Percentiles rank a stretch among this genome's conserved stretches.
Evolutionary conservation across 1,140 invertebrate genomes (phyloP).

Genomic region (Drosophila ogumai): DNA sequence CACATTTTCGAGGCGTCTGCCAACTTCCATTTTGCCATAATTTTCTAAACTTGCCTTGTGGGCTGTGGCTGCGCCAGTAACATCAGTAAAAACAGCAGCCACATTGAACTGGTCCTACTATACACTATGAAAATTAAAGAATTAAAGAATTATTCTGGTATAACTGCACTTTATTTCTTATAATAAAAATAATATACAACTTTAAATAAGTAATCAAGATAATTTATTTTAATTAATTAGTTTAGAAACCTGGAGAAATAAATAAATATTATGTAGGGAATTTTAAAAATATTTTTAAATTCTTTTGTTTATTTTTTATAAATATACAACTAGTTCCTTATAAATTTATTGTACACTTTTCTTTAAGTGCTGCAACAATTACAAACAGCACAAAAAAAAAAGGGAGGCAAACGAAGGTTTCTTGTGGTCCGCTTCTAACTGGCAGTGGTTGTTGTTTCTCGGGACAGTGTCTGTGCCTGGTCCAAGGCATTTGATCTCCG

Average conservation of each 20-base stretch:
- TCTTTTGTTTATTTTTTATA: too few relatives aligned
- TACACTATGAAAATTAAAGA: too few relatives aligned
- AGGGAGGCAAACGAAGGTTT: slow-evolving; percentile 41
- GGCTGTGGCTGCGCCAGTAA: slow-evolving; percentile 38
- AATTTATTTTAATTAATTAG: too few relatives aligned
- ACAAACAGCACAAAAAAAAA: slow-evolving; percentile 49
- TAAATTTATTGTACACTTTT: background rate
- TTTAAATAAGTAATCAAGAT: too few relatives aligned
- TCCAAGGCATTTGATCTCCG: slow-evolving; percentile 74
- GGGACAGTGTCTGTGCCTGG: slow-evolving; percentile 30
- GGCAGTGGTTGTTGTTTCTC: slow-evolving; percentile 23
- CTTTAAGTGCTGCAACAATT: slow-evolving; percentile 45
- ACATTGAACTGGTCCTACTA: background rate
- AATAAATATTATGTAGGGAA: too few relatives aligned
- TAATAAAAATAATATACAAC: too few relatives aligned
- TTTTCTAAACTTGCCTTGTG: slow-evolving; percentile 73
- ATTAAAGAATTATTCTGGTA: too few relatives aligned
- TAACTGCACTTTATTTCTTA: too few relatives aligned
- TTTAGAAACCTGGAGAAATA: too few relatives aligned
- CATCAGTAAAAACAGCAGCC: slow-evolving; percentile 27
- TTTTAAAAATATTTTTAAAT: too few relatives aligned
- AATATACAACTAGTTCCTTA: too few relatives aligned
- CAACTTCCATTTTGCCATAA: slow-evolving; percentile 66
- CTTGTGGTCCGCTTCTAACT: slow-evolving; percentile 41
- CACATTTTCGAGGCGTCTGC: slow-evolving; percentile 35